Evolutionary conservation across 1,140 invertebrate genomes (phyloP).

Genomic region (Aradophagus sp.): DNA sequence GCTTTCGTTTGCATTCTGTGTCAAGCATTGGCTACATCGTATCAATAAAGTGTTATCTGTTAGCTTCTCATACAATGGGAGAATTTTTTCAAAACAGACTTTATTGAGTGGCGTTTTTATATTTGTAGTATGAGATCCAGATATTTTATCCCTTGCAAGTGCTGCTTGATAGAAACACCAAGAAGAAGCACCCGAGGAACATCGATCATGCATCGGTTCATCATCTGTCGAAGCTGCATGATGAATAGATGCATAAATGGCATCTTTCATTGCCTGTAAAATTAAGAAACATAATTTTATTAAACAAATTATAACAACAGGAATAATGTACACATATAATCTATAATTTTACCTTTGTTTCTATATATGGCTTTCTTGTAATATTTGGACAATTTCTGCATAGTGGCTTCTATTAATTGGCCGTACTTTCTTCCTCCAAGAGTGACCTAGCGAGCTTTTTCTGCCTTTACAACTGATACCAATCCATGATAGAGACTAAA

Average conservation of each 20-base stretch:
- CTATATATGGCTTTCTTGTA: constrained; percentile 20
- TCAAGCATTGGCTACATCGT: too few species aligned
- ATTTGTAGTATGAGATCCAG: too few species aligned
- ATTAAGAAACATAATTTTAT: constrained; percentile 1
- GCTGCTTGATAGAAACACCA: too few species aligned
- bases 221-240: constrained; percentile 1
- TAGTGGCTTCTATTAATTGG: constrained; percentile 15
- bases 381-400: constrained; percentile 12
- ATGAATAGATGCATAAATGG: constrained; percentile 20
- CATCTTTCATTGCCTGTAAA: constrained; percentile 22
- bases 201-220: too few species aligned
- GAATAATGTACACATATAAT: neutral
- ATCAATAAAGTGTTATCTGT: too few species aligned
- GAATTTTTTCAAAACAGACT: too few species aligned
- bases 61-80: too few species aligned
- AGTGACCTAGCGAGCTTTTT: constrained; percentile 13
- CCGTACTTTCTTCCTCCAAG: constrained; percentile 13
- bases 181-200: too few species aligned
- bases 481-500: constrained; percentile 16
- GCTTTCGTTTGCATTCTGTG: too few species aligned
- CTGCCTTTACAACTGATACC: constrained; percentile 8
- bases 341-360: constrained; percentile 9
- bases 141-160: too few species aligned
- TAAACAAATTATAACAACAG: neutral
- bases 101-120: too few species aligned